Evolutionary conservation across 37 sponge, comb jelly and placozoan genomes (phyloP).

Genomic region (Axinella damicornis): DNA sequence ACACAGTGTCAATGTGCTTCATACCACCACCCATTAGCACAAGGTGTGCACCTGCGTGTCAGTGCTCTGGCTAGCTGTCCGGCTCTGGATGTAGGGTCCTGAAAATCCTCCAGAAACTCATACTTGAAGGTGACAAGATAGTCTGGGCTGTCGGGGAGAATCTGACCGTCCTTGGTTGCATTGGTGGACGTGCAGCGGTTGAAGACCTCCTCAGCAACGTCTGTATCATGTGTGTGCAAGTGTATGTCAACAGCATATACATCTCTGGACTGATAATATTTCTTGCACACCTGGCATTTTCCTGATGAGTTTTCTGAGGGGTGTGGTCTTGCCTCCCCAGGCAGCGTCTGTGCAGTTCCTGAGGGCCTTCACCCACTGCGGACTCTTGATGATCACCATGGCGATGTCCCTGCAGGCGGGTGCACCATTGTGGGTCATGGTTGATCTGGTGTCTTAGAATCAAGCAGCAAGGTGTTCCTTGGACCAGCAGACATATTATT

Average conservation of each 20-base stretch:
- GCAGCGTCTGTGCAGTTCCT: slow-evolving; percentile 44
- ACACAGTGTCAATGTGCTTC: too few species aligned
- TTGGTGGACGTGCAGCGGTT: slow-evolving; percentile 82
- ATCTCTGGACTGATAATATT: too few species aligned
- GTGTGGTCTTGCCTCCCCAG: slow-evolving; percentile 51
- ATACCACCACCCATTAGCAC: too few species aligned
- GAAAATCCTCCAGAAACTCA: slow-evolving; percentile 81
- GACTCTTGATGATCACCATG: slow-evolving; percentile 62
- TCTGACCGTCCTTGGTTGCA: slow-evolving; percentile 57
- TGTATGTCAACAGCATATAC: too few species aligned
- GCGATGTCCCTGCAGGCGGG: slow-evolving; percentile 75
- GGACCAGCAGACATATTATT: too few species aligned
- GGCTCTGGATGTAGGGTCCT: slow-evolving; percentile 10
- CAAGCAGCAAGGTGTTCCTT: too few species aligned
- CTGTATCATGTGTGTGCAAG: slow-evolving; percentile 8
- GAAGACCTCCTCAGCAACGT: slow-evolving; percentile 82
- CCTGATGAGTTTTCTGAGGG: slow-evolving; percentile 81
- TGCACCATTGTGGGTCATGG: too few species aligned
- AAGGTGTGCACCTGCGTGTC: background rate
- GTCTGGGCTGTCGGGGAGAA: slow-evolving; percentile 50
- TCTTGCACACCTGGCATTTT: slow-evolving; percentile 82
- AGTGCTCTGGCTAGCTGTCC: background rate
- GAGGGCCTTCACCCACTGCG: slow-evolving; percentile 74
- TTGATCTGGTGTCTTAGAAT: too few species aligned
- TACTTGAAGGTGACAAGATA: slow-evolving; percentile 62